These are phyloP conservation scores for Polymixis flavicincta DNA, from an alignment of 2,888 invertebrate genomes.

Conservation along the genomic window DNA sequence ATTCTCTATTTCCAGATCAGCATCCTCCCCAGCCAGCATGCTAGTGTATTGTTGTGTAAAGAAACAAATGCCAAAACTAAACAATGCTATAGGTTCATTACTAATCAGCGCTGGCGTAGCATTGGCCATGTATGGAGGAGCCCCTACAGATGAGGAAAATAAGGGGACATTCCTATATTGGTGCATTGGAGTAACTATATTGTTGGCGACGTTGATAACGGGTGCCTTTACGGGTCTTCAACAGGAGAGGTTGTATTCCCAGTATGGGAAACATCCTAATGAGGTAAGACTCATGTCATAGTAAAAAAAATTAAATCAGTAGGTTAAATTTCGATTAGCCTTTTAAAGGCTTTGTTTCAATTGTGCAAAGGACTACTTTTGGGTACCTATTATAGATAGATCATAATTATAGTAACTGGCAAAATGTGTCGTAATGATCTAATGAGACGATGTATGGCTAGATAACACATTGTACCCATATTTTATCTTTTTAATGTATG, in stretches of 20 bases:
- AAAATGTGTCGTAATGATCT: constrained; percentile 7
- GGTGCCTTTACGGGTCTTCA: constrained; percentile 87
- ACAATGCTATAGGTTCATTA: constrained; percentile 82
- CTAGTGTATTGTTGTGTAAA: constrained; percentile 83
- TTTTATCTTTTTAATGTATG: constrained; percentile 26
- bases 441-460: constrained; percentile 10
- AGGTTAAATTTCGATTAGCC: background rate
- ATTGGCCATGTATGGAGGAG: constrained; percentile 85
- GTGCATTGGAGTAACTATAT: constrained; percentile 83
- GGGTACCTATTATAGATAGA: background rate
- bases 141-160: constrained; percentile 77
- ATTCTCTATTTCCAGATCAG: constrained; percentile 77
- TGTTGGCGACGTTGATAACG: constrained; percentile 80
- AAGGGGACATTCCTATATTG: constrained; percentile 81
- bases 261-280: constrained; percentile 86
- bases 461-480: background rate
- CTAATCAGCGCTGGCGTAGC: constrained; percentile 83
- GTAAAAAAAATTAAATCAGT: background rate
- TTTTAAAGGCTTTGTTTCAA: background rate
- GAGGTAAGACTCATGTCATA: constrained; percentile 75
- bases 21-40: constrained; percentile 87
- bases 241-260: constrained; percentile 83
- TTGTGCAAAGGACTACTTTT: background rate
- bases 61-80: constrained; percentile 78
- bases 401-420: background rate